phyloP scores from a whole-genome alignment of 2,113 vertebrate genomes.

The Petroica traversi region DNA sequence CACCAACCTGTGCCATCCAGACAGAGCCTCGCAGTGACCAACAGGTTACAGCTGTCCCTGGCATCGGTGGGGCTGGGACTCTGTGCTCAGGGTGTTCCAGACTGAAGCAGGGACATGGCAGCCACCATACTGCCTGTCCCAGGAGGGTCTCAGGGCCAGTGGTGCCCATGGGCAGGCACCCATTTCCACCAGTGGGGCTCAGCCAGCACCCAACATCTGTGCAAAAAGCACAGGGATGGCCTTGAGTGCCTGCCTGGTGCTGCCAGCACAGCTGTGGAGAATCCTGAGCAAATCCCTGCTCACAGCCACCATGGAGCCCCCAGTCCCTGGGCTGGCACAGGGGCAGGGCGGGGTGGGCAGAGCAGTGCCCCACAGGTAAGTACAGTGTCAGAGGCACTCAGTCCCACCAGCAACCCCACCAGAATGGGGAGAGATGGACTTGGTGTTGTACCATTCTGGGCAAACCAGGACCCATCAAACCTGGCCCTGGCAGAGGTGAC shows the following conservation, averaged over 20 bases:
- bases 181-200: background rate
- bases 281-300: background rate
- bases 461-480: background rate
- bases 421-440: background rate
- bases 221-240: background rate
- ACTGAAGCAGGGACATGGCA: background rate
- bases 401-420: background rate
- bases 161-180: accelerated
- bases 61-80: background rate
- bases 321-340: accelerated
- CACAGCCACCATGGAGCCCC: background rate
- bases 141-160: background rate
- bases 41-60: background rate
- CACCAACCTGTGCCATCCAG: background rate
- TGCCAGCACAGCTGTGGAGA: background rate
- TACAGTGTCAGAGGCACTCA: background rate
- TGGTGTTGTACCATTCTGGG: background rate
- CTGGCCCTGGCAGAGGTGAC: background rate
- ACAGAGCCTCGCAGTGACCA: accelerated
- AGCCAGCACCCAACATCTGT: background rate
- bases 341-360: background rate
- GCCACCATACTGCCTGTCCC: accelerated
- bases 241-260: background rate
- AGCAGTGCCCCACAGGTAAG: background rate
- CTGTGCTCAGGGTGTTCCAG: background rate